Evolutionary conservation across 2,888 invertebrate genomes (phyloP).

Genomic region (Tachina grossa): DNA sequence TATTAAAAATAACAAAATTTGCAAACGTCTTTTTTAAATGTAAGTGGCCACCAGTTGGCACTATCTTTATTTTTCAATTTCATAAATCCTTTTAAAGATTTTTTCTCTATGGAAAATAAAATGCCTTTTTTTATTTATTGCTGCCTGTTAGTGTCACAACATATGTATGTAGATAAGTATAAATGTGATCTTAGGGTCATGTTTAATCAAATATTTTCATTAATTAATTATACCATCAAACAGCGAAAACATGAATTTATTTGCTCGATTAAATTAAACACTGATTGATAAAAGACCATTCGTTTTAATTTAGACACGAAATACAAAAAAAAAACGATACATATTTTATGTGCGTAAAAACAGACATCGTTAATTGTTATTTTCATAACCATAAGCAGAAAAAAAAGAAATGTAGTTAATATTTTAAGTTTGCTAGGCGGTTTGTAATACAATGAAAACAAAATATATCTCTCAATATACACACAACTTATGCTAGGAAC

Average conservation of each 20-base stretch:
- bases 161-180: background rate
- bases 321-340: background rate
- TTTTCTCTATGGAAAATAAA: too few relatives aligned
- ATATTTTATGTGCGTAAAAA: conserved; percentile 30
- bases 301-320: background rate
- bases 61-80: background rate
- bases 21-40: too few relatives aligned
- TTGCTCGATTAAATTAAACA: conserved; percentile 24
- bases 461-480: too few relatives aligned
- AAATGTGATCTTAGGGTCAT: conserved; percentile 5
- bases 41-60: too few relatives aligned
- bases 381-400: background rate
- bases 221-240: conserved; percentile 20
- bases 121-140: background rate
- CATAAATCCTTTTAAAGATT: background rate
- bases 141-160: conserved; percentile 21
- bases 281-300: conserved; percentile 25
- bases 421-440: background rate
- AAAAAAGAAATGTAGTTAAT: conserved; percentile 3
- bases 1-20: background rate
- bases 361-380: background rate
- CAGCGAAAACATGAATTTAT: conserved; percentile 2
- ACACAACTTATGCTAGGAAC: too few relatives aligned
- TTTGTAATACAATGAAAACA: conserved; percentile 8
- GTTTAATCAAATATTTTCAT: conserved; percentile 38